Evolutionary conservation across 2,797 vertebrate genomes (phyloP).

Genomic region (Eptatretus atami): DNA sequence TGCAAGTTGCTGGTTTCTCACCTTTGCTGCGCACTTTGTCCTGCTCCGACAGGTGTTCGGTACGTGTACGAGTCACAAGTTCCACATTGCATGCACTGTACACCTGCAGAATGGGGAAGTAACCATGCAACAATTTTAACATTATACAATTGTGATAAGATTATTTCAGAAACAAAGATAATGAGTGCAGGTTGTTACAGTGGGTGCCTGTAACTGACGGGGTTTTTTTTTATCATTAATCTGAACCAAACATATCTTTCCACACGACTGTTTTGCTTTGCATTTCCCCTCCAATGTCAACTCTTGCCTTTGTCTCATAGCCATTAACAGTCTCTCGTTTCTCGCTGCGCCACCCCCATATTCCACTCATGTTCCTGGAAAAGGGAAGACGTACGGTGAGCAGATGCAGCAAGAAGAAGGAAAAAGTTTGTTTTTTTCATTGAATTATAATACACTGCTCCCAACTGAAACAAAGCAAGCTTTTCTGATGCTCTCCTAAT

Average conservation of each 20-base stretch:
- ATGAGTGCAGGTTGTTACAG: not conserved
- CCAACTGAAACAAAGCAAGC: too few species aligned
- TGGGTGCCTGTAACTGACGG: not conserved
- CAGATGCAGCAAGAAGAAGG: too few species aligned
- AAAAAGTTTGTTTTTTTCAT: too few species aligned
- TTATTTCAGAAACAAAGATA: conserved; percentile 6
- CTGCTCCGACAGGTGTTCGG: conserved; percentile 68
- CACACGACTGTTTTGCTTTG: not conserved
- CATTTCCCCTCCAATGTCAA: not conserved
- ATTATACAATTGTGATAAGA: conserved; percentile 4
- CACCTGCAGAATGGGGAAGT: conserved; percentile 20
- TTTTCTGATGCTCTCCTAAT: too few species aligned
- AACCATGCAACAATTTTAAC: not conserved
- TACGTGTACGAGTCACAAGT: conserved; percentile 69
- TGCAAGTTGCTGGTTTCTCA: conserved; percentile 10
- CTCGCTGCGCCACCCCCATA: conserved; percentile 83
- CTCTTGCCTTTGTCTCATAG: conserved; percentile 25
- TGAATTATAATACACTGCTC: too few species aligned
- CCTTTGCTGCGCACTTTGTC: conserved; percentile 83
- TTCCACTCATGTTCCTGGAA: conserved; percentile 68
- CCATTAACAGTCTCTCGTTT: conserved; percentile 77
- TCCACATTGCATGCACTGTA: conserved; percentile 85
- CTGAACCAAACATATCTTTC: conserved; percentile 6
- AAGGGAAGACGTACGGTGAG: conserved; percentile 6
- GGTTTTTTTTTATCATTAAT: not conserved